Percentiles rank a stretch among this genome's conserved stretches.
phyloP scores from a whole-genome alignment of 2,888 invertebrate genomes.

The Siphlonurus alternatus region DNA sequence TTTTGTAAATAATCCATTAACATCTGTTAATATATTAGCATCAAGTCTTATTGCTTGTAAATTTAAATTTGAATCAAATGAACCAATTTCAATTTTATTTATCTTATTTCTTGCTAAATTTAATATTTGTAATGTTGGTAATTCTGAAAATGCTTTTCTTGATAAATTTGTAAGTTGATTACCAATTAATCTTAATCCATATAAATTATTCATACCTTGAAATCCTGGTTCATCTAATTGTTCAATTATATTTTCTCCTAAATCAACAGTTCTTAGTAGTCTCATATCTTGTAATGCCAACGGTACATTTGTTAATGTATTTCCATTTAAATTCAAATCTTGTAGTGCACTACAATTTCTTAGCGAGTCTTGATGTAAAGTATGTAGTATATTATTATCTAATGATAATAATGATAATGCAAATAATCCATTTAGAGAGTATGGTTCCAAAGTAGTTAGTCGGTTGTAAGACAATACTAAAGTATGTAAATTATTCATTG shows the following conservation, averaged over 20 bases:
- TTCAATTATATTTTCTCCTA: slow-evolving; percentile 79
- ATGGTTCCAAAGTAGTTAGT: slow-evolving; percentile 67
- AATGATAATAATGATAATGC: slow-evolving; percentile 69
- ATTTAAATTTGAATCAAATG: slow-evolving; percentile 61
- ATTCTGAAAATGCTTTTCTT: slow-evolving; percentile 57
- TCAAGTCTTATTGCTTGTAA: slow-evolving; percentile 76
- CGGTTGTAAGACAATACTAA: slow-evolving; percentile 72
- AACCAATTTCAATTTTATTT: slow-evolving; percentile 55
- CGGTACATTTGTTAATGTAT: slow-evolving; percentile 64
- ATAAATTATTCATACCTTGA: slow-evolving; percentile 67
- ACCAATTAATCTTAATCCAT: slow-evolving; percentile 73
- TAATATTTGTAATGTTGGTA: slow-evolving; percentile 66
- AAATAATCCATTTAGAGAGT: slow-evolving; percentile 73
- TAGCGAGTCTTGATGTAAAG: slow-evolving; percentile 74
- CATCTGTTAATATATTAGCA: slow-evolving; percentile 64
- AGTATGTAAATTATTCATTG: slow-evolving; percentile 84
- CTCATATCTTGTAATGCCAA: slow-evolving; percentile 70
- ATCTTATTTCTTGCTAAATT: slow-evolving; percentile 79
- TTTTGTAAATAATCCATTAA: slow-evolving; percentile 68
- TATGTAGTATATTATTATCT: slow-evolving; percentile 70
- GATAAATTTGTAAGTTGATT: slow-evolving; percentile 72
- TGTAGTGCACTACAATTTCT: slow-evolving; percentile 79
- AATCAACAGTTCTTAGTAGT: slow-evolving; percentile 68
- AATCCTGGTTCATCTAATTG: slow-evolving; percentile 67
- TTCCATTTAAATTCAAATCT: slow-evolving; percentile 79